phyloP scores from a whole-genome alignment of 2,113 vertebrate species.

The mouse (Mus musculus) region DNA sequence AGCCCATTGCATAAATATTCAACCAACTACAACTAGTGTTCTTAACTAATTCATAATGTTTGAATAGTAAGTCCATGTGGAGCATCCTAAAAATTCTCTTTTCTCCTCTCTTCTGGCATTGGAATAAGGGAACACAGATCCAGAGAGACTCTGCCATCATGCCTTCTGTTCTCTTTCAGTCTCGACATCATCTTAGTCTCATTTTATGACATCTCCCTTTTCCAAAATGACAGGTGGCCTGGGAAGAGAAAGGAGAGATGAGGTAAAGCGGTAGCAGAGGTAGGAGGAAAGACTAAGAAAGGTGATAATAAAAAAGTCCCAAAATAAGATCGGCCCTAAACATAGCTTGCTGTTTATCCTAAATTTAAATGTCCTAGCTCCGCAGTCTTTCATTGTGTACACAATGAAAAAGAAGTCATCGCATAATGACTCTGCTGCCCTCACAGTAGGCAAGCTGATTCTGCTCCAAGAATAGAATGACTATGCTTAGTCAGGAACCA shows the following conservation, averaged over 20 bases:
- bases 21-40: not conserved
- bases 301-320: not conserved
- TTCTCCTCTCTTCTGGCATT: not conserved
- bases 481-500: slow-evolving; percentile 46
- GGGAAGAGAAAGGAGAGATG: slow-evolving; percentile 20
- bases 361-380: slow-evolving; percentile 71
- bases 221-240: not conserved
- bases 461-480: slow-evolving; percentile 62
- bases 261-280: not conserved
- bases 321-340: slow-evolving; percentile 61
- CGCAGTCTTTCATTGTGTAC: slow-evolving; percentile 20
- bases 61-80: slow-evolving; percentile 16
- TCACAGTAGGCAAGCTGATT: slow-evolving; percentile 51
- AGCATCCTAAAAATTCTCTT: slow-evolving; percentile 10
- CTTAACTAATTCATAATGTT: not conserved
- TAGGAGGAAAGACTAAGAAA: slow-evolving; percentile 21
- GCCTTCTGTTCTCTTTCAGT: not conserved
- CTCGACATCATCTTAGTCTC: not conserved
- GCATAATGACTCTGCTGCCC: slow-evolving; percentile 23
- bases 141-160: not conserved
- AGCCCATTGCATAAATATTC: slow-evolving; percentile 22
- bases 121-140: not conserved
- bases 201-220: not conserved
- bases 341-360: slow-evolving; percentile 61
- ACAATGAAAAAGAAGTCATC: slow-evolving; percentile 57